A percentile compares a stretch with the other conserved stretches of the same genome.
phyloP scores from a whole-genome alignment of 2,113 vertebrate genomes.

The Bucco capensis region DNA sequence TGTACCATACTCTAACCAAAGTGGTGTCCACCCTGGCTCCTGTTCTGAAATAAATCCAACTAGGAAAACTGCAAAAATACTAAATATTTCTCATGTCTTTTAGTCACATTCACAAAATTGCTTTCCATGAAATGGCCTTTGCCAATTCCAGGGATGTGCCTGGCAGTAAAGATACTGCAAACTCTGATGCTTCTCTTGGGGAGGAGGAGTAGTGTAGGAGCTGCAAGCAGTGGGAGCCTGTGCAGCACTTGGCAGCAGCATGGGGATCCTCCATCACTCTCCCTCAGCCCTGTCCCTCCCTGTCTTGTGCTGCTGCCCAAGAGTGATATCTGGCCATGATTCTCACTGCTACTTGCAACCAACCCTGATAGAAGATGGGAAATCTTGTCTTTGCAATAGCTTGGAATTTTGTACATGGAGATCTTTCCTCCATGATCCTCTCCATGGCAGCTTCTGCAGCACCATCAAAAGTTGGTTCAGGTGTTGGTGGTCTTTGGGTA shows the following conservation, averaged over 20 bases:
- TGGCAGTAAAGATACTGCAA: neutral
- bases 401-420: neutral
- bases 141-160: neutral
- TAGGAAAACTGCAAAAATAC: neutral
- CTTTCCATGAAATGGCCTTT: neutral
- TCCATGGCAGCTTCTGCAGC: neutral
- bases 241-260: neutral
- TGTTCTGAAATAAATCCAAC: neutral
- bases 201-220: neutral
- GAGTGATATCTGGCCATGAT: neutral
- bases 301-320: neutral
- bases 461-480: neutral
- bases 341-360: neutral
- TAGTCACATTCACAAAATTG: neutral
- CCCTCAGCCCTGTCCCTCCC: too few species aligned
- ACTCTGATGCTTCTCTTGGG: neutral
- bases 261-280: neutral
- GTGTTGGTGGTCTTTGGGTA: neutral
- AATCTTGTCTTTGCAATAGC: neutral
- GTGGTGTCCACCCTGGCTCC: neutral
- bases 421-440: neutral
- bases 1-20: neutral
- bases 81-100: neutral
- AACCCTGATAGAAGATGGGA: neutral
- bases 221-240: neutral